A percentile compares a stretch with the other conserved stretches of the same genome.
phyloP scores from a whole-genome alignment of 2,797 vertebrate species.

The Pseudochromis fuscus region DNA sequence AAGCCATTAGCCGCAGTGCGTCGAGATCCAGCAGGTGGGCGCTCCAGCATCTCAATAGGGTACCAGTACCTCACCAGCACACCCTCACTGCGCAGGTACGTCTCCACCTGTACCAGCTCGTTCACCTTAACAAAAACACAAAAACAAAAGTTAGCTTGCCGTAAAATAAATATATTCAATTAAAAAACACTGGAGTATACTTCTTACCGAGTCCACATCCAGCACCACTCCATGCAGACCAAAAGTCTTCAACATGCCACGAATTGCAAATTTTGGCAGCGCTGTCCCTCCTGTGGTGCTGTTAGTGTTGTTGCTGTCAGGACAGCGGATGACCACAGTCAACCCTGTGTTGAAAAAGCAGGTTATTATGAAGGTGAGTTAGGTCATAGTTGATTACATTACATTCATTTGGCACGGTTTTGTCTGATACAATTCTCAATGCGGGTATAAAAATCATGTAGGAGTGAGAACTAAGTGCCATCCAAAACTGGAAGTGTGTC shows the following conservation, averaged over 20 bases:
- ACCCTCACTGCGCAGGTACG: constrained; percentile 95
- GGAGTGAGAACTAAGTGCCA: neutral
- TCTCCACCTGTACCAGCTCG: constrained; percentile 97
- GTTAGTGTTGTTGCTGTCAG: constrained; percentile 95
- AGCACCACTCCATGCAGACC: constrained; percentile 96
- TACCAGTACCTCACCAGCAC: constrained; percentile 99
- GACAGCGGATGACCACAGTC: constrained; percentile 95
- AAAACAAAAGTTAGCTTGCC: constrained; percentile 16
- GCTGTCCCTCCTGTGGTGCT: constrained; percentile 93
- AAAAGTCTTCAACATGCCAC: constrained; percentile 98
- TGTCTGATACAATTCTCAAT: neutral
- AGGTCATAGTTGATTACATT: neutral
- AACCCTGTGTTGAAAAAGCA: constrained; percentile 84
- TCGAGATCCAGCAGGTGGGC: constrained; percentile 94
- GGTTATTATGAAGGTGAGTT: neutral
- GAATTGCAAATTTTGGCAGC: constrained; percentile 96
- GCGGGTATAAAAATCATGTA: neutral
- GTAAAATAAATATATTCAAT: constrained; percentile 7
- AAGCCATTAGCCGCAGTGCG: constrained; percentile 97
- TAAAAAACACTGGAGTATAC: neutral
- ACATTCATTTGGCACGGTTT: constrained; percentile 8
- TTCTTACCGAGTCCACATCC: constrained; percentile 95
- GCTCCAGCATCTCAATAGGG: constrained; percentile 97
- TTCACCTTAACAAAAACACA: constrained; percentile 86
- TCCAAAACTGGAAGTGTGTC: too few relatives aligned